Base-by-base conservation (phyloP, 1,140 invertebrate species). In the Cylas formicarius region DNA sequence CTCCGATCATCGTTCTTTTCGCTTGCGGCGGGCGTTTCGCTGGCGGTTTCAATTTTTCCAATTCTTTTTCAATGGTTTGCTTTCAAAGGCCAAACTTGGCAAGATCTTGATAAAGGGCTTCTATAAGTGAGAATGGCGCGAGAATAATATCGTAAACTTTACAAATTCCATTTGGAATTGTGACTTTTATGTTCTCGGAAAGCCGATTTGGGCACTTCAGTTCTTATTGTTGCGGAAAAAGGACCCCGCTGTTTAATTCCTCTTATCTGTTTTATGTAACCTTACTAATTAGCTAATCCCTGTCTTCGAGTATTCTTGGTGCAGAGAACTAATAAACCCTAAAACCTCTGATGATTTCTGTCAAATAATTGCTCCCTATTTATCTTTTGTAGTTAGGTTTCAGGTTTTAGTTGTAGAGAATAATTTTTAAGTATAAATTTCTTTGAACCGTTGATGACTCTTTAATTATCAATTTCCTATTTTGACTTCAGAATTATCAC, bases 71-170 rank as follows among this genome's bases (percentile, higher is more conserved):
- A 60, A 58, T 53, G 54, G 53, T 53, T 55, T 59, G 50, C 50
- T 51, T 55, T 60, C 56, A 61, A 60, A 58, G 50, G 44, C 36
- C 57, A 57, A 61, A 60, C 56, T 63, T 59, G 48, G 50, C 45
- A 56, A 57, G 47, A 63, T 64, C 62, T 62, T 62, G 62, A 64
- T 64, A 64, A 59, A 59, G 50, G 51, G 53, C 50, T 58, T 58
- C 62, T 63, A 64, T 64, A 65, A 65, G 61, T 62, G 62, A 62
- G 58, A 63, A 63, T 58, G 55, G 61, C 59, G 54, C 56, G 53
- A 50, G 63, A 65, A 65, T 65, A 65, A 65, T 64, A 63, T 64
- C 63, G 61, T 65, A 65, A 65, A 65, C 57, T 65, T 63, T 60
- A 58, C 63, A 64, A 65, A 65, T 65, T 61, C 63, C 63, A 63